Evolutionary conservation across 1,140 invertebrate species (phyloP).

Genomic region (Solenopsis invicta): DNA sequence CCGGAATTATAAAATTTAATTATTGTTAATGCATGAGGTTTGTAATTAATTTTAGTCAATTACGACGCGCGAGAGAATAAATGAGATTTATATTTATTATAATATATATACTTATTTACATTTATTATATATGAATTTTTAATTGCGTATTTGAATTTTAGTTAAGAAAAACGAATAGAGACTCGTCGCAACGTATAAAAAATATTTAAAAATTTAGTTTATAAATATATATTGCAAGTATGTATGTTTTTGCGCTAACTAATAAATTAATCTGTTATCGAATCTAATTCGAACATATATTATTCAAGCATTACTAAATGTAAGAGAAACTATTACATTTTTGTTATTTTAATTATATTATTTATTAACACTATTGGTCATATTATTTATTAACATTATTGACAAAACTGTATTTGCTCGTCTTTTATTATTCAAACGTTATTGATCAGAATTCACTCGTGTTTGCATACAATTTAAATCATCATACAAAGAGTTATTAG

Average conservation of each 20-base stretch:
- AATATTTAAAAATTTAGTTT: neutral
- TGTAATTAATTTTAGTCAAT: conserved; percentile 54
- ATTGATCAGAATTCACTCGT: neutral
- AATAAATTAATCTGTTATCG: neutral
- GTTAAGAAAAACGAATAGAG: too few relatives aligned
- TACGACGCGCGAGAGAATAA: neutral
- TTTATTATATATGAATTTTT: conserved; percentile 14
- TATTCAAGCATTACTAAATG: neutral
- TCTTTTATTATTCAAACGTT: neutral
- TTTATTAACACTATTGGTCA: conserved; percentile 5
- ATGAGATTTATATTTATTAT: conserved; percentile 40
- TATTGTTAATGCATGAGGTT: conserved; percentile 14
- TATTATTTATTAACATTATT: neutral
- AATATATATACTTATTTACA: conserved; percentile 11
- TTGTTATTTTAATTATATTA: neutral
- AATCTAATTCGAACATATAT: neutral
- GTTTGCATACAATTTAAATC: neutral
- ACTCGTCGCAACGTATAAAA: neutral
- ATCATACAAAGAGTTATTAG: neutral
- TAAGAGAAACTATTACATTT: neutral
- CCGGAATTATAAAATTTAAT: conserved; percentile 41
- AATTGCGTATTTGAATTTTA: conserved; percentile 16
- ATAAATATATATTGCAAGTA: neutral
- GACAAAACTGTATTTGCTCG: neutral
- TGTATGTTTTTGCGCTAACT: neutral